These are phyloP conservation scores for Taeniopygia guttata DNA, from an alignment of 2,797 vertebrate genomes.

Conservation along the genomic window DNA sequence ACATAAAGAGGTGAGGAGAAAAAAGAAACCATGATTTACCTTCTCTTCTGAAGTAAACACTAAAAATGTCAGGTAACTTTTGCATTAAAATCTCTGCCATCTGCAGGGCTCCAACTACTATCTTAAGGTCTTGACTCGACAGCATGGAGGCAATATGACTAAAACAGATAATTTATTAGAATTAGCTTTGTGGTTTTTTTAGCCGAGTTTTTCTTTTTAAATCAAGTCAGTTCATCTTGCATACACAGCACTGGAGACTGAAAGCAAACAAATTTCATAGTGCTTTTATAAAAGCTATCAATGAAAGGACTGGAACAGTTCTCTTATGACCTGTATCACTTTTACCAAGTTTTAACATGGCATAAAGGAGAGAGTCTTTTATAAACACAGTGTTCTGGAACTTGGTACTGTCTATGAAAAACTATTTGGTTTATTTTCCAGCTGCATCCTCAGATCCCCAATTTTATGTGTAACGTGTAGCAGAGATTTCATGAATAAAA, in stretches of 20 bases:
- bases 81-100: constrained; percentile 99
- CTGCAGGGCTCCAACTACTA: constrained; percentile 98
- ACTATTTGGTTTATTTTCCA: background rate
- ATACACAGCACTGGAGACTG: background rate
- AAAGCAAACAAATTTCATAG: background rate
- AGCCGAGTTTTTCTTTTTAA: background rate
- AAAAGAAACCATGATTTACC: constrained; percentile 74
- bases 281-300: background rate
- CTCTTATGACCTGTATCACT: background rate
- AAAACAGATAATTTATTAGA: constrained; percentile 59
- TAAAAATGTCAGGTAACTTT: constrained; percentile 98
- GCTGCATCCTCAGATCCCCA: background rate
- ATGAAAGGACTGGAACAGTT: background rate
- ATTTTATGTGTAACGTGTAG: background rate
- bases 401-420: background rate
- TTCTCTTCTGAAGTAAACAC: constrained; percentile 99
- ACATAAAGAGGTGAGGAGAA: background rate
- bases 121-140: constrained; percentile 99
- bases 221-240: background rate
- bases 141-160: constrained; percentile 99
- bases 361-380: background rate
- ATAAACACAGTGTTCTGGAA: background rate
- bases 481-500: background rate
- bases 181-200: background rate
- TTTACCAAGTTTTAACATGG: background rate